These are phyloP conservation scores for Cherax destructor DNA, from an alignment of 1,140 invertebrate species.

Conservation along the genomic window DNA sequence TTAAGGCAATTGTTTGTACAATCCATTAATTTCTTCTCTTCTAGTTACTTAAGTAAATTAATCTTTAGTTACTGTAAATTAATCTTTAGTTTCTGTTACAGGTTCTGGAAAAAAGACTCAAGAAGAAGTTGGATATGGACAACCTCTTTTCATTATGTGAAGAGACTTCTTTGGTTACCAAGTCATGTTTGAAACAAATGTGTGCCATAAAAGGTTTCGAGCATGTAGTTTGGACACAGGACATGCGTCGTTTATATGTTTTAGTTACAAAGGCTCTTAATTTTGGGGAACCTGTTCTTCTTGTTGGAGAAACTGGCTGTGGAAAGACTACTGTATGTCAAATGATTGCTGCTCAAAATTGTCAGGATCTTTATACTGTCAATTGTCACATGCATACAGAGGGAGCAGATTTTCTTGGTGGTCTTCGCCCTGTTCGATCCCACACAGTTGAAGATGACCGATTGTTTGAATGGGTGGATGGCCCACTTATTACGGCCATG, in stretches of 20 bases:
- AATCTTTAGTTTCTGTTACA: constrained; percentile 79
- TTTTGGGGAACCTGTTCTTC: constrained; percentile 94
- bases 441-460: constrained; percentile 73
- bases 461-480: constrained; percentile 98
- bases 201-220: constrained; percentile 79
- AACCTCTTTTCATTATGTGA: constrained; percentile 86
- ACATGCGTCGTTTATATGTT: constrained; percentile 93
- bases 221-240: constrained; percentile 95
- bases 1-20: too few species aligned
- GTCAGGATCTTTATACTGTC: constrained; percentile 84
- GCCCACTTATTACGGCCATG: constrained; percentile 95
- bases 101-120: constrained; percentile 91
- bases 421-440: constrained; percentile 91
- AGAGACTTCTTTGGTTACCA: constrained; percentile 86
- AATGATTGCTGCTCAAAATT: constrained; percentile 83
- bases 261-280: constrained; percentile 90
- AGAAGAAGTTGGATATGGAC: constrained; percentile 84
- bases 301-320: constrained; percentile 98
- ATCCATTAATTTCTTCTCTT: too few species aligned
- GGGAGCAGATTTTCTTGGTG: constrained; percentile 97
- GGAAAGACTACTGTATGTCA: constrained; percentile 99
- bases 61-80: background rate
- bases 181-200: constrained; percentile 83
- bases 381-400: constrained; percentile 99
- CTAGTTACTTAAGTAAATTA: too few species aligned